phyloP scores from a whole-genome alignment of 1,140 invertebrate species.

The Calycopis cecrops region DNA sequence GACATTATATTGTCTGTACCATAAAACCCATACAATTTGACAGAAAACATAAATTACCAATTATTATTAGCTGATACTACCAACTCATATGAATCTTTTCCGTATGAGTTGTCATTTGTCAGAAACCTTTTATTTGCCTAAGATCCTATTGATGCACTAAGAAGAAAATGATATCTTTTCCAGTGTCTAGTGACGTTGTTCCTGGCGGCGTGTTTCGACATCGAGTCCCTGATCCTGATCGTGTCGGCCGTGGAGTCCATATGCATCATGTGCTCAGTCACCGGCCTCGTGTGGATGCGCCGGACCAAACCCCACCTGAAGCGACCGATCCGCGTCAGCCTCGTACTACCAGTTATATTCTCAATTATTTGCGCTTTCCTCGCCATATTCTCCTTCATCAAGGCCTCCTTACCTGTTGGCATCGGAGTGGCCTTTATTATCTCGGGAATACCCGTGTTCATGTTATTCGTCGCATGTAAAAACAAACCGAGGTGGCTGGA shows the following conservation, averaged over 20 bases:
- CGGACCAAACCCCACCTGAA: conserved; percentile 83
- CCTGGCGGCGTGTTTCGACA: conserved; percentile 88
- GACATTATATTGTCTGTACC: no score
- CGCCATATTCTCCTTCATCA: conserved; percentile 87
- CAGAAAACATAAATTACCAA: not conserved
- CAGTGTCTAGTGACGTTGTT: conserved; percentile 88
- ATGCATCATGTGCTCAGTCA: conserved; percentile 93
- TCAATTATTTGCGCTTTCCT: conserved; percentile 90
- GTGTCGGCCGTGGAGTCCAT: conserved; percentile 94
- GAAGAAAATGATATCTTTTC: conserved; percentile 64
- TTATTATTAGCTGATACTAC: no score
- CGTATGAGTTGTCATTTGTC: no score
- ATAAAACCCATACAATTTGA: not conserved
- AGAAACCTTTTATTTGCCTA: no score
- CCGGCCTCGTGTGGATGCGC: conserved; percentile 91
- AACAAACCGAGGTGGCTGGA: conserved; percentile 81
- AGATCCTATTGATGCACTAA: no score
- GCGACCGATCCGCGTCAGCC: conserved; percentile 86
- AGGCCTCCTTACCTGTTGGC: conserved; percentile 86
- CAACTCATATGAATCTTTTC: no score
- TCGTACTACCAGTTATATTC: conserved; percentile 88
- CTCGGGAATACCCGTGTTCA: conserved; percentile 90
- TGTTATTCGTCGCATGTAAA: conserved; percentile 89
- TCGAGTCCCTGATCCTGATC: conserved; percentile 95
- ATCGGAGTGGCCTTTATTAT: conserved; percentile 87